Base-by-base conservation (phyloP, 2,888 invertebrate species). In the Pachymerium ferrugineum region DNA sequence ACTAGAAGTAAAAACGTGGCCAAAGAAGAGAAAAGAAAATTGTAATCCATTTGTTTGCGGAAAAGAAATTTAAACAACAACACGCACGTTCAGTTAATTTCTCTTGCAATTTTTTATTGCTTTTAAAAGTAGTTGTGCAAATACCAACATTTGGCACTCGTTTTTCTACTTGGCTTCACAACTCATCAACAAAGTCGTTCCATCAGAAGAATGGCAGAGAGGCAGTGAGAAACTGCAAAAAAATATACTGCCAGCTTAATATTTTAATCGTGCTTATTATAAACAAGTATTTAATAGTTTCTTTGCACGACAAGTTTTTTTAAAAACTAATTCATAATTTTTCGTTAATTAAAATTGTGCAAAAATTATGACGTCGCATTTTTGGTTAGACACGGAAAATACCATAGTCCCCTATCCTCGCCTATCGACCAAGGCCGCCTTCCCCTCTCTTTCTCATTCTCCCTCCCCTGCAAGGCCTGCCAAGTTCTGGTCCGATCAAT, bases 401-500 rank as follows among this genome's bases (percentile, higher is more conserved):
- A 16, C 47, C 47, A 47, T 8, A 38, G 47, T n/a, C 47, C 22
- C 2, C 47, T 14, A 12, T n/a, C n/a, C n/a, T n/a, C n/a, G n/a
- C n/a, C n/a, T 38, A 47, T 47, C 47, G 47, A 47, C 47, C 47
- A 47, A 47, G 47, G 47, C 16, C 47, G 16, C 22, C 47, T 47
- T 47, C 22, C n/a, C 22, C 47, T 47, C 47, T 38, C 47, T 47
- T 47, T 47, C n/a, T n/a, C 47, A 19, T 47, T 47, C n/a, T 47
- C 47, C 22, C 47, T 38, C 47, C 22, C 22, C 22, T 16, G 22
- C 47, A 47, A 47, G 47, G 47, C 47, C 16, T 47, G 47, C 47
- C 47, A 47, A 47, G 47, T 47, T 47, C 47, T 47, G 47, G 47
- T 47, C 22, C 68, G 68, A 30, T 68, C 68, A 30, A 68, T 68